Percentiles rank a stretch among this genome's conserved stretches.
These are phyloP conservation scores for Nettapus auritus DNA, from an alignment of 2,113 vertebrate species.

Conservation along the genomic window DNA sequence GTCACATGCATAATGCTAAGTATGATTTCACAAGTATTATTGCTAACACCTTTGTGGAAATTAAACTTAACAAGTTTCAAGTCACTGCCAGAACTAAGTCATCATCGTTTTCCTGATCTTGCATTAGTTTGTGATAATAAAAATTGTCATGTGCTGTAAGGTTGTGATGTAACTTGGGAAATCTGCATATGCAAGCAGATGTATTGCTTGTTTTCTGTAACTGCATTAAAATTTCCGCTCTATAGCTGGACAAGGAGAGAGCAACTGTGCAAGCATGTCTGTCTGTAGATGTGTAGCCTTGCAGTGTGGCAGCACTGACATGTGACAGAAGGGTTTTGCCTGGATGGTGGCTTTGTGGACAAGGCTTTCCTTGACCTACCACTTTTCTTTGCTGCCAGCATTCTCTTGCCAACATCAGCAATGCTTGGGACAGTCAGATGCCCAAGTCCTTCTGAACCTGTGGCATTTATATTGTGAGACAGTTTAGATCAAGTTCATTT, in stretches of 20 bases:
- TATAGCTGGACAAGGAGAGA: not conserved
- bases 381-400: not conserved
- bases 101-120: not conserved
- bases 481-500: constrained; percentile 13
- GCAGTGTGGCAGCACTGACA: not conserved
- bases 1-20: not conserved
- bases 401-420: not conserved
- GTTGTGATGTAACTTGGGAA: not conserved
- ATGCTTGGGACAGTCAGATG: not conserved
- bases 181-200: not conserved
- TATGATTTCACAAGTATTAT: not conserved
- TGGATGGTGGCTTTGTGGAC: not conserved
- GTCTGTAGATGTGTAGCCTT: not conserved
- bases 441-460: not conserved
- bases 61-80: not conserved
- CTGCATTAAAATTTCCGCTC: not conserved
- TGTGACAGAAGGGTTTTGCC: not conserved
- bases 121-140: not conserved
- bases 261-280: not conserved
- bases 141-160: accelerated
- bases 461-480: constrained; percentile 32
- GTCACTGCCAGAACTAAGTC: not conserved
- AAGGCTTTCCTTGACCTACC: not conserved
- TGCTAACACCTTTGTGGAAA: not conserved
- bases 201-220: not conserved